Evolutionary conservation across 2,888 invertebrate genomes (phyloP).

Genomic region (Priocnemis perturbator): DNA sequence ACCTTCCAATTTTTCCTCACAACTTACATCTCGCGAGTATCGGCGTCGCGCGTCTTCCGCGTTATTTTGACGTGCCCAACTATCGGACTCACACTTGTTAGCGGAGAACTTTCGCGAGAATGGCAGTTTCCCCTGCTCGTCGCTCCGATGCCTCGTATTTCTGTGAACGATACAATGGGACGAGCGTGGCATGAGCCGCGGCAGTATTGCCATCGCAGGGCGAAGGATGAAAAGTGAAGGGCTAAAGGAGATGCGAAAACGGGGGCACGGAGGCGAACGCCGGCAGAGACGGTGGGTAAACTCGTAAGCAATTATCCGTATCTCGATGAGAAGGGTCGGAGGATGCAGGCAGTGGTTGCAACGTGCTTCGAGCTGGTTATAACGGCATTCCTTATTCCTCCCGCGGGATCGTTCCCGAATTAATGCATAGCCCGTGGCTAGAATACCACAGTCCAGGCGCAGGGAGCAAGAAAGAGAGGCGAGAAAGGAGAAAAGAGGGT

Average conservation of each 20-base stretch:
- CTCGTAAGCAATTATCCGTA: slow-evolving; percentile 52
- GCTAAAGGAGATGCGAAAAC: slow-evolving; percentile 22
- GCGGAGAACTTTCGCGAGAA: no score
- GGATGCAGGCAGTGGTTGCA: slow-evolving; percentile 26
- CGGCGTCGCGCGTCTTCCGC: no score
- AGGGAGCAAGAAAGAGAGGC: slow-evolving; percentile 2
- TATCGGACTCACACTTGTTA: no score
- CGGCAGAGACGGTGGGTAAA: slow-evolving; percentile 19
- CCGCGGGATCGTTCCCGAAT: slow-evolving; percentile 59
- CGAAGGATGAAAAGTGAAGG: slow-evolving; percentile 3
- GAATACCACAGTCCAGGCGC: slow-evolving; percentile 36
- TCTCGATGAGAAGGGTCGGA: slow-evolving; percentile 19
- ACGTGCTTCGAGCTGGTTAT: slow-evolving; percentile 37
- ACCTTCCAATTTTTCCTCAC: no score
- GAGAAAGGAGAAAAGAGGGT: slow-evolving; percentile 3
- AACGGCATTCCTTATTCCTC: slow-evolving; percentile 60
- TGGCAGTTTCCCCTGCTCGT: no score
- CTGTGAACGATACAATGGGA: no score
- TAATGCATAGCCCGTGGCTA: slow-evolving; percentile 59
- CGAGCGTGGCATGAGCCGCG: neutral
- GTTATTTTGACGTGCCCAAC: no score
- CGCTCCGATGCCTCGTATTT: no score
- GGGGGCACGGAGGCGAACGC: slow-evolving; percentile 7
- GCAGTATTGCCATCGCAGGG: neutral
- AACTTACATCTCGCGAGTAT: no score